Evolutionary conservation across 2,797 vertebrate species (phyloP), one percentile per base, ranked within the genome.

Genomic region (Anguilla obscura): DNA sequence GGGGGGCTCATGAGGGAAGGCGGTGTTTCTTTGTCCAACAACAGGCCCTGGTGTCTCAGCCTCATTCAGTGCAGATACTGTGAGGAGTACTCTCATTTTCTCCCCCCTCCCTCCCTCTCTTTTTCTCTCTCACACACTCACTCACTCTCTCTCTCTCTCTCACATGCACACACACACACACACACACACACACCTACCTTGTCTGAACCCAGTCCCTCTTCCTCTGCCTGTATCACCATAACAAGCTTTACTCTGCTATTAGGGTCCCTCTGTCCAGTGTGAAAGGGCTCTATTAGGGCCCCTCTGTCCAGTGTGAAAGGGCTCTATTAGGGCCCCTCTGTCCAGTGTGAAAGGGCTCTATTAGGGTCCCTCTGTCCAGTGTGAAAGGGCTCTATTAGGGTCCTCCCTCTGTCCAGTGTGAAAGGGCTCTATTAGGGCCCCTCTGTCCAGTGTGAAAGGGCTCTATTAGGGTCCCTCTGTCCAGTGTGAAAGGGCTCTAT

Each of bases 1-100:
- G 21, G 40, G 91, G 93, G 86, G 50, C 69, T 85, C 27, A 7
- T 90, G 33, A 90, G 86, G 52, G 76, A 86, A 36, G 16, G 90
- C 88, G 74, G 88, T 89, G 90, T 84, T 87, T 90, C 91, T 95
- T 95, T 95, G 94, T 96, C 91, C 93, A 94, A 93, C 91, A 91
- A 92, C 95, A 96, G 94, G 93, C 95, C 95, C 91, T 88, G 91
- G 93, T 95, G 95, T 95, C 90, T 79, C 90, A 94, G 87, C 66
- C n/a, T 88, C 63, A 84, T 83, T 86, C 85, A 87, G 74, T 86
- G 56, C 69, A 74, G 27, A 33, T 5, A 3, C 30, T 30, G 4
- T 16, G 10, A 40, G 21, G 48, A 52, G 21, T 2, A n/a, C 30
- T 18, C 12, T 3, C 71, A 1, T 10, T 76, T 1, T 36, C 71